Percentiles rank a stretch among this genome's conserved stretches.
Conservation (phyloP, 2,797 vertebrate species). For the Clarias laeviceps region DNA sequence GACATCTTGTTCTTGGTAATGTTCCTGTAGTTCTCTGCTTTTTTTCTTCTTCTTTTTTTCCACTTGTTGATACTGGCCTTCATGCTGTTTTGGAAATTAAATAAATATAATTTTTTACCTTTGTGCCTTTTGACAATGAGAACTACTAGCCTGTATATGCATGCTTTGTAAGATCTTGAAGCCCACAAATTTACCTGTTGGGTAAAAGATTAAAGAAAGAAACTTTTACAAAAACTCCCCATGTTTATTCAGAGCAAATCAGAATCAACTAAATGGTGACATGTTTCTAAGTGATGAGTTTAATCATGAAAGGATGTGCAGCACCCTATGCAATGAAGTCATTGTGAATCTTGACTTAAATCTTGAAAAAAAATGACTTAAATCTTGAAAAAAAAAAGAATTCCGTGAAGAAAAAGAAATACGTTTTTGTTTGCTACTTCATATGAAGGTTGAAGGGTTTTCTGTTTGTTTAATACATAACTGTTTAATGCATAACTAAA, state of each 20-base stretch:
- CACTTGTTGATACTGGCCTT: not conserved
- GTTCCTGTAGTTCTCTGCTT: no score
- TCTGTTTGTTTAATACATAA: no score
- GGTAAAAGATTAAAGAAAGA: not conserved
- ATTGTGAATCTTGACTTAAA: not conserved
- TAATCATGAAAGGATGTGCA: not conserved
- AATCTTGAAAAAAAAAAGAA: no score
- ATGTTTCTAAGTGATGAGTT: not conserved
- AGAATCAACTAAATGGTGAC: not conserved
- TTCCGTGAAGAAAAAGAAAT: not conserved
- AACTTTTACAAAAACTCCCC: not conserved
- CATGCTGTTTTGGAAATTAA: not conserved
- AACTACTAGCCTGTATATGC: not conserved
- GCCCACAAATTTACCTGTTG: not conserved
- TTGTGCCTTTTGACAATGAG: not conserved
- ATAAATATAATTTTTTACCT: not conserved
- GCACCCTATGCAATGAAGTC: not conserved
- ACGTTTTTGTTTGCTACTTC: not conserved
- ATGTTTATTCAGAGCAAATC: not conserved
- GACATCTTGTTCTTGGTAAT: not conserved
- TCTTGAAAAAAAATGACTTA: no score
- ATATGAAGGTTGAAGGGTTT: no score
- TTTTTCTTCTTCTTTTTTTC: not conserved
- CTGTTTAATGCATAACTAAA: no score
- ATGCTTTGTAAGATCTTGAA: not conserved